Evolutionary conservation across 2,113 vertebrate genomes (phyloP), one percentile per base, ranked within the genome.

Genomic region (Clarias batrachus): DNA sequence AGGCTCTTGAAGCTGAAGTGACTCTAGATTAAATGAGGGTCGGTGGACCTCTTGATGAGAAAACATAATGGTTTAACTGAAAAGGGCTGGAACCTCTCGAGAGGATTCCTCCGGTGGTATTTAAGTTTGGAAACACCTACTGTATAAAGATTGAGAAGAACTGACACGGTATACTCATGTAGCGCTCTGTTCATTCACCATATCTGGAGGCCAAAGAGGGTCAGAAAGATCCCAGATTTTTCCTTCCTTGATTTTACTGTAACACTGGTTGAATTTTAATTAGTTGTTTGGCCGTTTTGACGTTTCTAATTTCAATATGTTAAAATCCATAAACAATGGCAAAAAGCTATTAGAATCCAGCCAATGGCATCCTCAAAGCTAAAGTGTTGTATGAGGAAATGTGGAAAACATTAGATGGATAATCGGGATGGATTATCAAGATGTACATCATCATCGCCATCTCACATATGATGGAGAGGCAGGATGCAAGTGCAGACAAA

Each of bases 21-120:
- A 92, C 93, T 94, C 93, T 95, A 95, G 93, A 93, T 93, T 93
- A 94, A 94, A 95, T 94, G 93, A 93, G 92, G 93, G 93, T 94
- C 93, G 92, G 93, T 89, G 93, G 78, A 84, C 94, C 93, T 93
- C 93, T 93, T 93, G 92, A 94, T 95, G 94, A 94, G 94, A 93
- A 94, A 94, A 93, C 94, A 91, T 94, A 94, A 95, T 94, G 94
- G 92, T 94, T 94, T 95, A 95, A 94, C 94, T 94, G 94, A 93
- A 92, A 93, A 94, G 94, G 92, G 93, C 93, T 92, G 92, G 92
- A 93, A 93, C 91, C 91, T 48, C 93, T 93, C 93, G 91, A 89
- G 93, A 94, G 95, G 92, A 94, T 94, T 94, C 92, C 91, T 11
- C 54, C 25, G 74, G 78, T 73, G 78, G 66, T 62, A 62, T 86